Conservation (phyloP, 1,140 invertebrate species). For the Drosophila azteca region DNA sequence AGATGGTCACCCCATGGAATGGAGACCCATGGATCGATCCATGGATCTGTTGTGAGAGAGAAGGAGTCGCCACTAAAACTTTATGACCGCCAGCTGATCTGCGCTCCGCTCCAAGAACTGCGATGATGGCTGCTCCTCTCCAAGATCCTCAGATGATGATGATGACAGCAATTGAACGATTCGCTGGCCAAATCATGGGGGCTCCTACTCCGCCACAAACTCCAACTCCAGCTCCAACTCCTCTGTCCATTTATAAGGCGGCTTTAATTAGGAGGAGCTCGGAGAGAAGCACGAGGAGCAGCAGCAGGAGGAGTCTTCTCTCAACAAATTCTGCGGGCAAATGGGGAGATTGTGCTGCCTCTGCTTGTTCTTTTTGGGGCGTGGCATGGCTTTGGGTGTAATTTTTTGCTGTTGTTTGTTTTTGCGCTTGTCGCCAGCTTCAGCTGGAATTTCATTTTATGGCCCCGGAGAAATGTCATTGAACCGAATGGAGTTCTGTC, state of each 20-base stretch:
- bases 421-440: constrained; percentile 24
- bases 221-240: not conserved
- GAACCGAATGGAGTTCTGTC: constrained; percentile 54
- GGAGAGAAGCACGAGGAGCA: constrained; percentile 4
- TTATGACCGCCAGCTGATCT: constrained; percentile 66
- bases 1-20: constrained; percentile 54
- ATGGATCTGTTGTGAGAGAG: constrained; percentile 3
- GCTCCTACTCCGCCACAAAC: constrained; percentile 9
- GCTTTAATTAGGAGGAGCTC: constrained; percentile 44
- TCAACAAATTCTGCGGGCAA: constrained; percentile 47
- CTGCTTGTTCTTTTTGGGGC: constrained; percentile 26
- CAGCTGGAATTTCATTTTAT: constrained; percentile 65
- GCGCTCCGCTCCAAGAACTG: constrained; percentile 9
- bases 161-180: constrained; percentile 8
- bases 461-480: constrained; percentile 63
- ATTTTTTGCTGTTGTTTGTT: constrained; percentile 37
- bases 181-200: constrained; percentile 48
- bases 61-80: constrained; percentile 59
- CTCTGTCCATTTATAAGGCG: not conserved
- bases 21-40: not conserved
- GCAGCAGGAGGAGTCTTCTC: constrained; percentile 3
- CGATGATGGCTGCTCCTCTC: too few species aligned
- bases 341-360: constrained; percentile 22
- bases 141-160: not conserved
- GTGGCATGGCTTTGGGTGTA: constrained; percentile 32